phyloP scores from a whole-genome alignment of 2,797 vertebrate genomes.

The Smutsia temminckii region DNA sequence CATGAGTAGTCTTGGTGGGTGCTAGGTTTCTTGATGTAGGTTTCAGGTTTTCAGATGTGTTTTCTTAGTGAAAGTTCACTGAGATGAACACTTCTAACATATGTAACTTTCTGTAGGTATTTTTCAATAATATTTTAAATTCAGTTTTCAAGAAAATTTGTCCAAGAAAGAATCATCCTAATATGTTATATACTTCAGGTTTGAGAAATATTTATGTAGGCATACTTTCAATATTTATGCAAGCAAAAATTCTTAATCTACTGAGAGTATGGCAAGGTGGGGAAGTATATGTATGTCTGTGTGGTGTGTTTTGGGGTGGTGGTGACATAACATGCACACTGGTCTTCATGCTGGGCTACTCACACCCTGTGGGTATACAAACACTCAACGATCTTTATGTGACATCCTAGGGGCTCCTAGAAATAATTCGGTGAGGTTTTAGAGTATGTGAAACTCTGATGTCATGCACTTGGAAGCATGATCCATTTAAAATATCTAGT shows the following conservation, averaged over 20 bases:
- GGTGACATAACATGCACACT: not conserved
- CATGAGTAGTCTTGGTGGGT: not conserved
- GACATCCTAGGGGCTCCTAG: not conserved
- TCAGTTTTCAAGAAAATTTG: not conserved
- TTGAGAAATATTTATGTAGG: not conserved
- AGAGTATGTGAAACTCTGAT: not conserved
- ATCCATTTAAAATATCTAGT: not conserved
- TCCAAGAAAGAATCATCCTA: not conserved
- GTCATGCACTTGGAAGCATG: not conserved
- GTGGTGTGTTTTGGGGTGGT: not conserved
- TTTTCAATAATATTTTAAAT: not conserved
- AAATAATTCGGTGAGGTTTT: not conserved
- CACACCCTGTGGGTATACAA: not conserved
- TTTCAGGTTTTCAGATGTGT: not conserved
- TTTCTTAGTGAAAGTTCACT: not conserved
- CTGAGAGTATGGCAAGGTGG: not conserved
- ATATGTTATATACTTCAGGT: not conserved
- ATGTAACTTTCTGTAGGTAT: not conserved
- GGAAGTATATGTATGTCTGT: not conserved
- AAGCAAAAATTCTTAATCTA: not conserved
- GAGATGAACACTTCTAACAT: not conserved
- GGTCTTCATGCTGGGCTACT: not conserved
- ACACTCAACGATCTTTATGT: not conserved
- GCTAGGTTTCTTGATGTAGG: not conserved
- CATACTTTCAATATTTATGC: not conserved